These are phyloP conservation scores for Callithrix jacchus DNA, from an alignment of 2,113 vertebrate species.

Conservation along the genomic window DNA sequence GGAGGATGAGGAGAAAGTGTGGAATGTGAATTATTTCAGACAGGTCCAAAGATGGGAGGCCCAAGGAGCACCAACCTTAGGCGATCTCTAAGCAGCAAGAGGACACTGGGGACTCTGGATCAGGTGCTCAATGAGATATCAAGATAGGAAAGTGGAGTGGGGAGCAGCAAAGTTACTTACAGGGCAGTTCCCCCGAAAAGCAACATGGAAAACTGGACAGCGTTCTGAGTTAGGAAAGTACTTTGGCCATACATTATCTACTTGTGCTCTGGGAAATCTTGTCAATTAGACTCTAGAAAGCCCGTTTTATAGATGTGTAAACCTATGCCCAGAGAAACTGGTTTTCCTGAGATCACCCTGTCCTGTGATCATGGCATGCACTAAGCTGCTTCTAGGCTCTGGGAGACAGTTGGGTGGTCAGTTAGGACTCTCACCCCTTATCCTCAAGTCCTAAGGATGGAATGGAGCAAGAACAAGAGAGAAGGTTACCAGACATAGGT, in stretches of 20 bases:
- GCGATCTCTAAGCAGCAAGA: background rate
- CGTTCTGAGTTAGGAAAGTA: background rate
- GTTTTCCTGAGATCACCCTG: background rate
- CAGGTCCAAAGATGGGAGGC: background rate
- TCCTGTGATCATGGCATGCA: rapidly evolving
- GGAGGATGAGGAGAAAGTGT: background rate
- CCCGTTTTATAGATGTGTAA: background rate
- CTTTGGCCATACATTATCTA: background rate
- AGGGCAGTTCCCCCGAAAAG: background rate
- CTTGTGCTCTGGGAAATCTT: background rate
- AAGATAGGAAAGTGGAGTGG: background rate
- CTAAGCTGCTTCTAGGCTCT: background rate
- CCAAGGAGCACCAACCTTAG: background rate
- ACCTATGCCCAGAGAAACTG: background rate
- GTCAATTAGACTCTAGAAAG: background rate
- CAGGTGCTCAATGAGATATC: background rate
- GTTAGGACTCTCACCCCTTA: too few species aligned
- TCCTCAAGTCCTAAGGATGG: background rate
- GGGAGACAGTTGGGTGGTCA: background rate
- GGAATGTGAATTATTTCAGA: background rate
- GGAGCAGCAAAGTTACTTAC: background rate
- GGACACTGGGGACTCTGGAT: background rate
- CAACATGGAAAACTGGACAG: background rate
- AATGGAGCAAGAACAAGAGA: background rate
- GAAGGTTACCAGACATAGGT: background rate